A percentile compares a stretch with the other conserved stretches of the same genome.
These are phyloP conservation scores for Cyanoramphus novaezelandiae DNA, from an alignment of 2,113 vertebrate genomes.

Conservation along the genomic window DNA sequence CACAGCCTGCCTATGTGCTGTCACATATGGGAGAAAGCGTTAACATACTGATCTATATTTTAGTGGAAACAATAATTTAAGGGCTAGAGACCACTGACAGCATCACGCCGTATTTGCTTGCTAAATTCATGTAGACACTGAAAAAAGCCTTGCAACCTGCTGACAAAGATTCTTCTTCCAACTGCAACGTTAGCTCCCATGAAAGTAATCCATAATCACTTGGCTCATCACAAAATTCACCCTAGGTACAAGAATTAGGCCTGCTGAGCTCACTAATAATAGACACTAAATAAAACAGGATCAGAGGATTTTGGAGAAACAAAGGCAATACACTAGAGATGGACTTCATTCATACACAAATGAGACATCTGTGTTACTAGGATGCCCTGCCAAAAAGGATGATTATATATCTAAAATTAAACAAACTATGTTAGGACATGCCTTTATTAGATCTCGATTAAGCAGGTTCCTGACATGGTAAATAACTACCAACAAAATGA, in stretches of 20 bases:
- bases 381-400: neutral
- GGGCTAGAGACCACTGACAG: conserved; percentile 6
- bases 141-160: neutral
- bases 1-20: neutral
- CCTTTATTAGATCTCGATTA: neutral
- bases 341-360: neutral
- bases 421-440: neutral
- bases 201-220: neutral
- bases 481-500: neutral
- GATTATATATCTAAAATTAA: neutral
- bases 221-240: neutral
- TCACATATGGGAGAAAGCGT: neutral
- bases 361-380: neutral
- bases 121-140: neutral
- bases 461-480: neutral
- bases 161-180: neutral
- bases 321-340: neutral
- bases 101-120: neutral
- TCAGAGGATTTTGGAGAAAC: neutral
- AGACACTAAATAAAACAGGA: neutral
- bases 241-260: neutral
- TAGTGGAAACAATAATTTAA: conserved; percentile 35
- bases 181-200: neutral
- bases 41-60: conserved; percentile 44
- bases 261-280: neutral